Conservation (phyloP, 2,888 invertebrate genomes). For the Embidobia sp. region DNA sequence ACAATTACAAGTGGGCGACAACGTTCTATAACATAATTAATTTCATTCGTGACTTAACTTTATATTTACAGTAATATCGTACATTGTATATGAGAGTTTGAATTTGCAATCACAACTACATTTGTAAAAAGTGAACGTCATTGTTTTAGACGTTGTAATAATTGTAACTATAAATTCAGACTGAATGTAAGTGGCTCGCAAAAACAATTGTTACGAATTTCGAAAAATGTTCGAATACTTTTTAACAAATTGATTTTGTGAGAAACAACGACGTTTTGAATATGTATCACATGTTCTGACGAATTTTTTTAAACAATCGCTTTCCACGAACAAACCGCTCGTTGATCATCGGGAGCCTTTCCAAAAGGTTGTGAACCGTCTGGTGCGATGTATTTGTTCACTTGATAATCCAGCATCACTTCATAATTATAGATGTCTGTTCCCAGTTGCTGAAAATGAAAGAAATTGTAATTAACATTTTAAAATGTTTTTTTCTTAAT, state of each 20-base stretch:
- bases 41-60: slow-evolving; percentile 12
- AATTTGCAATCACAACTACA: slow-evolving; percentile 6
- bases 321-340: slow-evolving; percentile 92
- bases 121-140: background rate
- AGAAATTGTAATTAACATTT: too few relatives aligned
- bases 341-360: slow-evolving; percentile 88
- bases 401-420: slow-evolving; percentile 89
- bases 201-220: background rate
- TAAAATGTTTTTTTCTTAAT: too few relatives aligned
- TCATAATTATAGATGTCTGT: slow-evolving; percentile 90
- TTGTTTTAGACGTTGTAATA: background rate
- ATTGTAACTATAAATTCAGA: background rate
- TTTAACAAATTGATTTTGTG: slow-evolving; percentile 9
- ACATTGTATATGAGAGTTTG: slow-evolving; percentile 2
- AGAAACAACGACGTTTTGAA: background rate
- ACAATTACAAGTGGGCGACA: slow-evolving; percentile 7
- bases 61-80: slow-evolving; percentile 44
- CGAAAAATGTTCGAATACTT: background rate
- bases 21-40: slow-evolving; percentile 8
- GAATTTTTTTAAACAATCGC: slow-evolving; percentile 73
- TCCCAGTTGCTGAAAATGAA: slow-evolving; percentile 90
- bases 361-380: slow-evolving; percentile 89
- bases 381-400: slow-evolving; percentile 88
- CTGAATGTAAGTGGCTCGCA: background rate
- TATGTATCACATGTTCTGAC: slow-evolving; percentile 5